Conservation (phyloP, 1,140 invertebrate species). For the Drosophila subobscura region DNA sequence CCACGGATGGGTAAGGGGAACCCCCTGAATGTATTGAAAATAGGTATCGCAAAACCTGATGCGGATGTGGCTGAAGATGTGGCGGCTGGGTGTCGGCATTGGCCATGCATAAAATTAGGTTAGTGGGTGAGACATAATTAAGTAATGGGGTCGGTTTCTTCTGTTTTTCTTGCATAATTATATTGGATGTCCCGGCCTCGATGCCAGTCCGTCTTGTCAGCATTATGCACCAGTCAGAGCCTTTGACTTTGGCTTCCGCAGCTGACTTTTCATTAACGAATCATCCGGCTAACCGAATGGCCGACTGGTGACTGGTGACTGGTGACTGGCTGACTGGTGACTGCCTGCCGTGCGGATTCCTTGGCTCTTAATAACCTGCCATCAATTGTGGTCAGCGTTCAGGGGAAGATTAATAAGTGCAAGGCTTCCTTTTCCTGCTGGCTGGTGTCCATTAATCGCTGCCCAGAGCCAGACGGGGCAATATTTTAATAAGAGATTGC, state of each 20-base stretch:
- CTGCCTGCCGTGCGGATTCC: slow-evolving; percentile 7
- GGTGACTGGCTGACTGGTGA: slow-evolving; percentile 14
- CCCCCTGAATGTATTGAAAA: slow-evolving; percentile 42
- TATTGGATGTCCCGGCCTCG: slow-evolving; percentile 41
- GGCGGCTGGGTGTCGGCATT: slow-evolving; percentile 42
- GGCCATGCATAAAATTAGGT: slow-evolving; percentile 67
- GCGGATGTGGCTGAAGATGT: slow-evolving; percentile 20
- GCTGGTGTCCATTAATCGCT: slow-evolving; percentile 57
- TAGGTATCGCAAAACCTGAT: slow-evolving; percentile 55
- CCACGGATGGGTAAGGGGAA: not conserved
- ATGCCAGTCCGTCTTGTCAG: slow-evolving; percentile 6
- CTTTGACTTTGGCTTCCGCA: slow-evolving; percentile 27
- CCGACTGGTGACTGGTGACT: slow-evolving; percentile 18
- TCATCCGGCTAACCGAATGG: slow-evolving; percentile 31
- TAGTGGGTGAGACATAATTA: slow-evolving; percentile 81
- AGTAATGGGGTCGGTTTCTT: slow-evolving; percentile 64
- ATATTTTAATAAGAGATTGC: slow-evolving; percentile 31
- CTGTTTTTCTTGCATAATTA: slow-evolving; percentile 61
- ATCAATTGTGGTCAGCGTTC: slow-evolving; percentile 53
- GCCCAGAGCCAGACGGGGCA: slow-evolving; percentile 31
- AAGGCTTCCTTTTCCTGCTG: slow-evolving; percentile 13
- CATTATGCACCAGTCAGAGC: slow-evolving; percentile 19
- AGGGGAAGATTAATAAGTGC: slow-evolving; percentile 49
- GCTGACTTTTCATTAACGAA: slow-evolving; percentile 71
- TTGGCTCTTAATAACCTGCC: slow-evolving; percentile 65